Percentiles rank a stretch among this genome's conserved stretches.
phyloP scores from a whole-genome alignment of 2,888 invertebrate genomes.

The Drosophila rellima region DNA sequence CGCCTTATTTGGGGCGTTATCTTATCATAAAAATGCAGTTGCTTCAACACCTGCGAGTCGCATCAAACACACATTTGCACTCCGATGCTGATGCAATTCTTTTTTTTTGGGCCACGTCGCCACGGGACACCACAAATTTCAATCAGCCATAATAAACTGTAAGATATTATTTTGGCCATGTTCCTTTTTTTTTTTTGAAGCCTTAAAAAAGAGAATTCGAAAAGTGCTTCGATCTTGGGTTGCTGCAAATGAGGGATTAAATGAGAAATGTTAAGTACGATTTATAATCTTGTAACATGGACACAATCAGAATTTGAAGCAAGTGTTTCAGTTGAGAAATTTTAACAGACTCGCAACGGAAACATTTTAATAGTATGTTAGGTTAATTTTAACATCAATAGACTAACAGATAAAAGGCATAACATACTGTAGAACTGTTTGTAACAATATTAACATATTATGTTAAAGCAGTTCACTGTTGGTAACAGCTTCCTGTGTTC shows the following conservation, averaged over 20 bases:
- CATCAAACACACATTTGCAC: constrained; percentile 78
- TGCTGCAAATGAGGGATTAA: constrained; percentile 24
- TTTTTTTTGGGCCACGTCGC: constrained; percentile 21
- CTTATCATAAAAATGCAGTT: constrained; percentile 79
- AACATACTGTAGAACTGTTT: not conserved
- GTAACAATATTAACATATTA: not conserved
- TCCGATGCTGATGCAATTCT: constrained; percentile 44
- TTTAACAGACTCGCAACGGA: not conserved
- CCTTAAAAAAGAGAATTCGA: not conserved
- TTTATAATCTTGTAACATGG: constrained; percentile 19
- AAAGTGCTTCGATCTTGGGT: constrained; percentile 12
- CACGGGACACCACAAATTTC: constrained; percentile 67
- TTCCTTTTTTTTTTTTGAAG: not conserved
- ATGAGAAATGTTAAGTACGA: constrained; percentile 41
- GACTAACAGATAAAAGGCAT: too few species aligned
- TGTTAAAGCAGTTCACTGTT: not conserved
- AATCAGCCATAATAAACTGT: constrained; percentile 76
- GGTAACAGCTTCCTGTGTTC: not conserved
- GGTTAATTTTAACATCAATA: too few species aligned
- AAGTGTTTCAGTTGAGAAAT: not conserved
- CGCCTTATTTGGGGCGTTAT: constrained; percentile 71
- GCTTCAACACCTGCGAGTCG: constrained; percentile 73
- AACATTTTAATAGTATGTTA: not conserved
- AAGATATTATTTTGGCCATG: constrained; percentile 54
- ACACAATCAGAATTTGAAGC: constrained; percentile 2